Evolutionary conservation across 2,113 vertebrate species (phyloP).

Genomic region (Aleadryas rufinucha): DNA sequence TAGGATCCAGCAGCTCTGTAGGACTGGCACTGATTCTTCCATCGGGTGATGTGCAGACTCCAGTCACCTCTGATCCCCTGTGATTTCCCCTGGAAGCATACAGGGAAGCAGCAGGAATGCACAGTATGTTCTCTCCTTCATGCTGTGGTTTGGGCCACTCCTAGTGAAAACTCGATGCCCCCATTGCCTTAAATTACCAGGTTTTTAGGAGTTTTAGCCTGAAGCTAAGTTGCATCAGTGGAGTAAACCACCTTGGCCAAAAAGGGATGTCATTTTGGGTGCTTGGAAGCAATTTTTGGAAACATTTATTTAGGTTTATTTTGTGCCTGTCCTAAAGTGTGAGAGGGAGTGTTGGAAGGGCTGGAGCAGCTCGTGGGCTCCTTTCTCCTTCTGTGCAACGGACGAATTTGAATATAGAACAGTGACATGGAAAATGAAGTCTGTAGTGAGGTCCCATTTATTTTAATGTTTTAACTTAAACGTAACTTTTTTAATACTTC

Average conservation of each 20-base stretch:
- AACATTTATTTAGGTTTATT: background rate
- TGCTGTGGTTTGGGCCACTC: background rate
- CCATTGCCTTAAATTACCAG: background rate
- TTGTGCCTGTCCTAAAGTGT: background rate
- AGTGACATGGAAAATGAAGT: background rate
- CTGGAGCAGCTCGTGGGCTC: background rate
- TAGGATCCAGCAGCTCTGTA: background rate
- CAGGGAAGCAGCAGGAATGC: background rate
- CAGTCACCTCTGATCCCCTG: background rate
- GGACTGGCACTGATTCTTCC: background rate
- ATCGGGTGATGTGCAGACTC: background rate
- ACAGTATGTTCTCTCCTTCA: background rate
- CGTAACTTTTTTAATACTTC: fast-evolving
- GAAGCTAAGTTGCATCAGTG: background rate
- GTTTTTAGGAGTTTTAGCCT: background rate
- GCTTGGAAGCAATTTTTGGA: background rate
- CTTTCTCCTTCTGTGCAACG: background rate
- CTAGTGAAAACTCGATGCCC: background rate
- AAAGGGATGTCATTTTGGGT: background rate
- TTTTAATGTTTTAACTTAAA: background rate
- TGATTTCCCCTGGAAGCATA: background rate
- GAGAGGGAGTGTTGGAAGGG: background rate
- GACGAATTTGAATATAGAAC: background rate
- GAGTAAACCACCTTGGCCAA: background rate
- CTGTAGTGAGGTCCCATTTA: background rate